phyloP scores from a whole-genome alignment of 2,888 invertebrate genomes.

The Scaptomyza tumidula region DNA sequence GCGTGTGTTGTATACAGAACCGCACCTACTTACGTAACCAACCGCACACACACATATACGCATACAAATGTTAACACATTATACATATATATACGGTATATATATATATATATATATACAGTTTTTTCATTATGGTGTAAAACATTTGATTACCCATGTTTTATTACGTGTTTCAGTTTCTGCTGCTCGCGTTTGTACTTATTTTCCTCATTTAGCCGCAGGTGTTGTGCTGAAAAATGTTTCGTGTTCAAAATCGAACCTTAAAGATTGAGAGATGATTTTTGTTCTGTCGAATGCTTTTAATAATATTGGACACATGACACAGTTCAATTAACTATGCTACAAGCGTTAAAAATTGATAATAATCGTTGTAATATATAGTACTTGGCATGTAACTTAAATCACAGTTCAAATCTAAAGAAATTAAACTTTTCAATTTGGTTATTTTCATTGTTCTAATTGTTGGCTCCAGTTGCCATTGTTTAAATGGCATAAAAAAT shows the following conservation, averaged over 20 bases:
- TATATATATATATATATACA: too few relatives aligned
- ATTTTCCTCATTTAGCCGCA: conserved; percentile 21
- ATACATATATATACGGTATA: too few relatives aligned
- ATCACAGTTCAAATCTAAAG: neutral
- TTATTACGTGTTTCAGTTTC: conserved; percentile 26
- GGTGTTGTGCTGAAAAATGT: conserved; percentile 30
- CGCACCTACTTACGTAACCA: too few relatives aligned
- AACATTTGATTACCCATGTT: conserved; percentile 37
- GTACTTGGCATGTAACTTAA: neutral
- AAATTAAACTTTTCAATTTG: conserved; percentile 30
- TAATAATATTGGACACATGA: neutral
- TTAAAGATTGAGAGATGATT: conserved; percentile 3
- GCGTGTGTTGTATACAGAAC: neutral
- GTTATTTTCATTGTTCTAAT: conserved; percentile 21
- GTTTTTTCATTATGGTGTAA: conserved; percentile 18
- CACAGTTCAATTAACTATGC: neutral
- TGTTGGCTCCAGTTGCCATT: conserved; percentile 3
- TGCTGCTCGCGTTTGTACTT: neutral
- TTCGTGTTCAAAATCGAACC: conserved; percentile 6
- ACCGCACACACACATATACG: neutral
- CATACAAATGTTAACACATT: conserved; percentile 5
- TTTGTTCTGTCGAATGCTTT: neutral
- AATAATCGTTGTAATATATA: neutral
- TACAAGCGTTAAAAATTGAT: conserved; percentile 40
- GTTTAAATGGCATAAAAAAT: conserved; percentile 50